These are phyloP conservation scores for Cephus pulcher DNA, from an alignment of 2,888 invertebrate genomes.

Conservation along the genomic window DNA sequence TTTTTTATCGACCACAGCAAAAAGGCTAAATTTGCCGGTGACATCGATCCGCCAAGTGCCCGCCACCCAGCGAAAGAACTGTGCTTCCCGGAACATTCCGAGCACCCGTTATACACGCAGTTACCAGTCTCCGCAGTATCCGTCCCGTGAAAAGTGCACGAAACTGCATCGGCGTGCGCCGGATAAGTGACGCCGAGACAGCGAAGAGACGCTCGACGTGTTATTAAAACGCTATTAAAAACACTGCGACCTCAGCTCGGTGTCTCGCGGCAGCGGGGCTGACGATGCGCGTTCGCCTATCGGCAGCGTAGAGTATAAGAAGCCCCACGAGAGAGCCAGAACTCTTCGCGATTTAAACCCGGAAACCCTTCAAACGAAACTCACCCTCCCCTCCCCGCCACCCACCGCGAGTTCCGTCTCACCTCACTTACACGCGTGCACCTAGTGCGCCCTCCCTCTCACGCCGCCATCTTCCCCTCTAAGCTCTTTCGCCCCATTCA, in stretches of 20 bases:
- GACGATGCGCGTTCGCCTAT: no score
- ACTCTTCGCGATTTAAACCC: no score
- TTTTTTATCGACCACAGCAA: no score
- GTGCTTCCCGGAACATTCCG: neutral
- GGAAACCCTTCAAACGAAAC: neutral
- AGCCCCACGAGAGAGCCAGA: no score
- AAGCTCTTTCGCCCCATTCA: neutral
- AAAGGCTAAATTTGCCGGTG: no score
- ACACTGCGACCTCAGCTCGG: conserved; percentile 10
- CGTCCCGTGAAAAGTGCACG: neutral
- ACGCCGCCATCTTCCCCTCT: neutral
- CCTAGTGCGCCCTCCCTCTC: neutral
- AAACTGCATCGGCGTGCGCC: neutral
- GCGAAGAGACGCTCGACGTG: conserved; percentile 20
- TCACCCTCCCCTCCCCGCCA: neutral
- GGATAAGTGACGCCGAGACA: conserved; percentile 13
- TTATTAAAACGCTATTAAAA: conserved; percentile 30
- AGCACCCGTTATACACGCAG: neutral
- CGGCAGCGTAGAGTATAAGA: no score
- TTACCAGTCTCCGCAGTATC: neutral
- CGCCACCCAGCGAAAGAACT: no score
- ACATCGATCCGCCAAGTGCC: no score
- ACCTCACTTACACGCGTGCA: conserved; percentile 6
- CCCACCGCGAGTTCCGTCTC: neutral
- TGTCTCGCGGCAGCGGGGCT: no score